Percentiles rank a stretch among this genome's conserved stretches.
phyloP scores from a whole-genome alignment of 2,797 vertebrate species.

The Ciconia nigra region DNA sequence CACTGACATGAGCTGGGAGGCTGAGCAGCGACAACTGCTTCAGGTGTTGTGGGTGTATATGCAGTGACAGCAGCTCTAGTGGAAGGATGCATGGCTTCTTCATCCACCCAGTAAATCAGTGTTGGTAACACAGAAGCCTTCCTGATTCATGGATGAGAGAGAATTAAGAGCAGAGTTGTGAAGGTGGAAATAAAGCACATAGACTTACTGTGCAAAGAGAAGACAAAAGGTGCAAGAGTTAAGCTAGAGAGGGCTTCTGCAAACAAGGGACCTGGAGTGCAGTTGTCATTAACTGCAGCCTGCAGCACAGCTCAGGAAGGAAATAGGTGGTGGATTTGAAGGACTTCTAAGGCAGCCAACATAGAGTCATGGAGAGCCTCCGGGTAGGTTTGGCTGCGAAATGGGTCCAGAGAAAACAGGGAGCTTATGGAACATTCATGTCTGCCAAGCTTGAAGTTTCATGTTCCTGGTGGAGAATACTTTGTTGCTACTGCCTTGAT shows the following conservation, averaged over 20 bases:
- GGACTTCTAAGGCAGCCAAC: neutral
- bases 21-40: neutral
- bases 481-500: neutral
- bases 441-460: neutral
- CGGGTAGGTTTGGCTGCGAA: neutral
- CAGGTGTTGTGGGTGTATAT: neutral
- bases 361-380: neutral
- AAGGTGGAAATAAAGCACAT: neutral
- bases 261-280: neutral
- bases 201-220: neutral
- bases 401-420: neutral
- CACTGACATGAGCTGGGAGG: fast-evolving
- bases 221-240: neutral
- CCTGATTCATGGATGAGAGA: neutral
- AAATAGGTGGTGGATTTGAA: neutral
- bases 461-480: neutral
- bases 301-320: neutral
- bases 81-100: neutral
- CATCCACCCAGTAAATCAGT: neutral
- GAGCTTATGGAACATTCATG: neutral
- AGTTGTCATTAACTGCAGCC: neutral
- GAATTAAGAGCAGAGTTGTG: neutral
- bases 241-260: neutral
- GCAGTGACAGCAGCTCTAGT: neutral
- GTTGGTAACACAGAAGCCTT: neutral